A percentile compares a stretch with the other conserved stretches of the same genome.
These are phyloP conservation scores for Hydractinia echinata DNA, from an alignment of 30 jellyfish, hydroid and myxozoan genomes.

Conservation along the genomic window DNA sequence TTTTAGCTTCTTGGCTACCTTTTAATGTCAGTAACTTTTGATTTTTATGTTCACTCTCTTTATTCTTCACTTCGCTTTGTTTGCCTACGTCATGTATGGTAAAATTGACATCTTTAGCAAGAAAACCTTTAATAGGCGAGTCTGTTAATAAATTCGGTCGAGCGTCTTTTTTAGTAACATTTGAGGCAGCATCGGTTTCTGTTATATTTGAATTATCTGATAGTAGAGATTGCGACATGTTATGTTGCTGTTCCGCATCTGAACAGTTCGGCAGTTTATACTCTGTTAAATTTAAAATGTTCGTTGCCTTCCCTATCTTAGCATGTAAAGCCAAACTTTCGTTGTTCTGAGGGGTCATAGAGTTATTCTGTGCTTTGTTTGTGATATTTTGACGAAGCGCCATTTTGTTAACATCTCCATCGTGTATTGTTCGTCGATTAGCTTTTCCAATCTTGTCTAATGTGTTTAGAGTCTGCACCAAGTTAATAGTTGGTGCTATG, in stretches of 20 bases:
- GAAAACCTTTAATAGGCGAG: constrained; percentile 33
- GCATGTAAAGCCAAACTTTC: background rate
- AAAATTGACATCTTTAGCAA: constrained; percentile 29
- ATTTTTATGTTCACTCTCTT: background rate
- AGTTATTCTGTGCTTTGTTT: too few relatives aligned
- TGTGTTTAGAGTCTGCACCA: background rate
- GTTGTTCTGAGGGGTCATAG: background rate
- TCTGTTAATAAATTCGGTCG: constrained; percentile 24
- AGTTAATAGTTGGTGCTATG: constrained; percentile 10
- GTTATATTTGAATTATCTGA: background rate
- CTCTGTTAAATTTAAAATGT: background rate
- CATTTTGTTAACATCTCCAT: background rate
- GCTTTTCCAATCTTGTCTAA: background rate
- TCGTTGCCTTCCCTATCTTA: background rate
- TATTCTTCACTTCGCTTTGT: background rate
- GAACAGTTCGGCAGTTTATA: background rate
- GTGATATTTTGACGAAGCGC: too few relatives aligned
- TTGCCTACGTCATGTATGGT: constrained; percentile 29
- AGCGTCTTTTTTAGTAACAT: constrained; percentile 5
- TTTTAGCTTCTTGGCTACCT: background rate
- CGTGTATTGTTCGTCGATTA: background rate
- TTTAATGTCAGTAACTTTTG: background rate
- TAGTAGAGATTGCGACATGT: background rate
- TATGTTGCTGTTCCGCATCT: background rate
- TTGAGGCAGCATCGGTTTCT: background rate